Conservation (phyloP, 2,888 invertebrate genomes). For the Dasysyrphus albostriatus region DNA sequence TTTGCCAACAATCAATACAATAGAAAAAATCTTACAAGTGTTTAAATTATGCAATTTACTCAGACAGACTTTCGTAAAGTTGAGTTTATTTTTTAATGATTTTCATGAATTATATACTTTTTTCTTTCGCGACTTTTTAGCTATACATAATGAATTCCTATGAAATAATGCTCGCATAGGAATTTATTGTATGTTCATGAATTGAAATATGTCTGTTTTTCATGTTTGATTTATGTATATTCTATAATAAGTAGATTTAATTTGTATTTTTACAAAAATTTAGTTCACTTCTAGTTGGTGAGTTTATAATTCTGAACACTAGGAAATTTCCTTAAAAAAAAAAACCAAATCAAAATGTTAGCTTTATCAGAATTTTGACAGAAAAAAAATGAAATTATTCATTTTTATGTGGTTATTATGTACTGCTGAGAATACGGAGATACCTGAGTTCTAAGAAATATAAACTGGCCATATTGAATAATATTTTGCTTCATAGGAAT, state of each 20-base stretch:
- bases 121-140: too few relatives aligned
- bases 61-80: neutral
- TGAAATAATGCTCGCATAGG: too few relatives aligned
- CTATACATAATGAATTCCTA: too few relatives aligned
- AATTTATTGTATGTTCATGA: too few relatives aligned
- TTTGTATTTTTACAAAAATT: neutral
- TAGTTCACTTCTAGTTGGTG: neutral
- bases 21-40: neutral
- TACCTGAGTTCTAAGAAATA: neutral
- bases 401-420: neutral
- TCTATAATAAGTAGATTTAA: neutral
- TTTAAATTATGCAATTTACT: neutral
- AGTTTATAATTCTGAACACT: neutral
- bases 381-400: neutral
- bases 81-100: neutral
- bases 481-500: neutral
- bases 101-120: neutral
- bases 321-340: neutral
- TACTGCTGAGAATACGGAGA: neutral
- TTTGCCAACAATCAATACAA: neutral
- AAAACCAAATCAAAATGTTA: neutral
- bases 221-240: neutral
- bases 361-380: neutral
- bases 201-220: too few relatives aligned
- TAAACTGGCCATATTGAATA: neutral